Percentiles rank a stretch among this genome's conserved stretches.
Conservation (phyloP, 1,140 invertebrate genomes). For the Bicyclus anynana region DNA sequence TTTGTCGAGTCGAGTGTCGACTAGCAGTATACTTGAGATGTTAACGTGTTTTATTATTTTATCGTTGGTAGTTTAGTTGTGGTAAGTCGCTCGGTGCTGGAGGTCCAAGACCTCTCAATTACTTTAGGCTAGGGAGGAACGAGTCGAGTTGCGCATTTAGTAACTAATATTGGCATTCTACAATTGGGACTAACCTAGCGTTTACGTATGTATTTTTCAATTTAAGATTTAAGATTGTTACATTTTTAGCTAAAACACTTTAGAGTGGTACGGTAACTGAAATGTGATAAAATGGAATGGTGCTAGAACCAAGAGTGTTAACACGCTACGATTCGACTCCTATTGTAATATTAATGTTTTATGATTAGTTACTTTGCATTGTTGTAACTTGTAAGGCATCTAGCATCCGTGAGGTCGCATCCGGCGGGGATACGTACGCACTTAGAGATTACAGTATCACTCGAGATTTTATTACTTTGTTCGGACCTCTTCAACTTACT, state of each 20-base stretch:
- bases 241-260: conserved; percentile 78
- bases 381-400: conserved; percentile 73
- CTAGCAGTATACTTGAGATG: conserved; percentile 49
- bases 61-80: conserved; percentile 71
- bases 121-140: conserved; percentile 62
- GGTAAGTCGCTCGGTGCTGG: conserved; percentile 56
- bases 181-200: conserved; percentile 79
- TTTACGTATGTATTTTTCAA: conserved; percentile 77
- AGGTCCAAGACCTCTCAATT: conserved; percentile 69
- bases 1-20: conserved; percentile 55
- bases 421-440: conserved; percentile 32
- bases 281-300: conserved; percentile 79
- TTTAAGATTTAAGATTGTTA: conserved; percentile 77
- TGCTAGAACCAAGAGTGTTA: conserved; percentile 77
- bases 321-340: conserved; percentile 76
- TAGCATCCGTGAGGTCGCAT: conserved; percentile 72
- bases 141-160: conserved; percentile 74
- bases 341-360: conserved; percentile 75
- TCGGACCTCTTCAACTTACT: conserved; percentile 68
- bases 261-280: conserved; percentile 79
- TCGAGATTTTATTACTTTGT: conserved; percentile 66
- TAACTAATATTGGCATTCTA: conserved; percentile 78
- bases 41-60: conserved; percentile 70
- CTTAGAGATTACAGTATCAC: conserved; percentile 76
- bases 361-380: conserved; percentile 72